Evolutionary conservation across 2,113 vertebrate species (phyloP).

Genomic region (Oplegnathus fasciatus): DNA sequence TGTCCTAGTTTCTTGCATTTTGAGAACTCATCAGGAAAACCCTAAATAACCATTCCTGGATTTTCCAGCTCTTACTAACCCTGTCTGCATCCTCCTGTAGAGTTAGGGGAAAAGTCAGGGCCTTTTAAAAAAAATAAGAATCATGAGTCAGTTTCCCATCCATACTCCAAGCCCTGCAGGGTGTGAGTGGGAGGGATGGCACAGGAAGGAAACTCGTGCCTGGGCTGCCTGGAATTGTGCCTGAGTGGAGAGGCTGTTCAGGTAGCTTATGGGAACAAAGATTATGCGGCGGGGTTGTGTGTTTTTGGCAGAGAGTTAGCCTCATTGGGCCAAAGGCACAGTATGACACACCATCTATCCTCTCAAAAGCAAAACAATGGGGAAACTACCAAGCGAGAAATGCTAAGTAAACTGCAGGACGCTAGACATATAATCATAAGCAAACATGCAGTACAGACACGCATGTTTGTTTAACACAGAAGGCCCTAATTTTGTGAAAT

Average conservation of each 20-base stretch:
- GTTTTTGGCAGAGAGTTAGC: conserved; percentile 51
- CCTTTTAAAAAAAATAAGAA: conserved; percentile 30
- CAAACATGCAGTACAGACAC: conserved; percentile 22
- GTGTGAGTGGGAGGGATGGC: conserved; percentile 42
- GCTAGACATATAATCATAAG: conserved; percentile 11
- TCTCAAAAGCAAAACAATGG: conserved; percentile 35
- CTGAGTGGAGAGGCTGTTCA: conserved; percentile 45
- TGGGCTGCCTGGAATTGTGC: conserved; percentile 50
- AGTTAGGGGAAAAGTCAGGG: conserved; percentile 46
- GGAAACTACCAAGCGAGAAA: conserved; percentile 21
- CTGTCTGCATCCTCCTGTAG: conserved; percentile 26
- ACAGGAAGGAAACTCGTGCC: conserved; percentile 63
- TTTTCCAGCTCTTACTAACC: conserved; percentile 52
- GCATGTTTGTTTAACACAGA: conserved; percentile 24
- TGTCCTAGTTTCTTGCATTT: not conserved
- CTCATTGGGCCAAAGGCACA: conserved; percentile 46
- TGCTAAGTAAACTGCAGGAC: conserved; percentile 23
- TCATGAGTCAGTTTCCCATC: conserved; percentile 64
- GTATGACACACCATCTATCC: conserved; percentile 46
- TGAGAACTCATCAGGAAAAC: conserved; percentile 31
- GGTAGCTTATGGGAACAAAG: conserved; percentile 67
- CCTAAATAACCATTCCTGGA: conserved; percentile 35
- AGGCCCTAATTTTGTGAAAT: conserved; percentile 37
- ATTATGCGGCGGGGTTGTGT: conserved; percentile 42
- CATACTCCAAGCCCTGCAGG: conserved; percentile 38